phyloP scores from a whole-genome alignment of 2,113 vertebrate species.

The Psilopsiagon aurifrons region DNA sequence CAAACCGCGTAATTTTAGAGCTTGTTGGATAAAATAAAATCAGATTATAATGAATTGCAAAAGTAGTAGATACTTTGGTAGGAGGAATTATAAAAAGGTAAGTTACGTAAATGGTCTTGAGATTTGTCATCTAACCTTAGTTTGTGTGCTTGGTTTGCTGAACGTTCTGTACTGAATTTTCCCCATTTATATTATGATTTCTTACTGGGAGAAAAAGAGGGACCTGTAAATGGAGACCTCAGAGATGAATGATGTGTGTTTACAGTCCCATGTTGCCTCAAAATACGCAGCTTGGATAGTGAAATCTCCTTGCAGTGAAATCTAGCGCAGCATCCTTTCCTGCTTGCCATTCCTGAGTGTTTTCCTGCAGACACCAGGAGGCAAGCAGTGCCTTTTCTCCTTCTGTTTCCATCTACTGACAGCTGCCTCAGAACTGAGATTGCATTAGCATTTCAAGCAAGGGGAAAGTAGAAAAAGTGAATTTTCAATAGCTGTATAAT shows the following conservation, averaged over 20 bases:
- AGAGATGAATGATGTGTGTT: not conserved
- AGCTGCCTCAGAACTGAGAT: constrained; percentile 3
- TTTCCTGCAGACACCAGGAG: not conserved
- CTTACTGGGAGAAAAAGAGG: not conserved
- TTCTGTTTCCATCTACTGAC: constrained; percentile 4
- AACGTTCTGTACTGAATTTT: not conserved
- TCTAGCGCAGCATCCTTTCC: not conserved
- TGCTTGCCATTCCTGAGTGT: not conserved
- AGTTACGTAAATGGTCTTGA: not conserved
- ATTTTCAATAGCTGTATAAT: not conserved
- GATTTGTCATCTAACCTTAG: not conserved
- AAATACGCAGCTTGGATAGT: not conserved
- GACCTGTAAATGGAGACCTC: not conserved
- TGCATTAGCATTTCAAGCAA: constrained; percentile 10
- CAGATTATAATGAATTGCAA: not conserved
- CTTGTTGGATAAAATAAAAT: not conserved
- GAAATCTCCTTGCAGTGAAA: not conserved
- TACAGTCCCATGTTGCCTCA: not conserved
- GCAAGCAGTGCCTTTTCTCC: not conserved
- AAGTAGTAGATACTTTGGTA: not conserved
- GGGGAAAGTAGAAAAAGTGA: not conserved
- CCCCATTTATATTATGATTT: not conserved
- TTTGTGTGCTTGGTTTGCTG: not conserved
- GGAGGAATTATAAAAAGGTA: not conserved
- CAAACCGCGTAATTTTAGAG: not conserved